Evolutionary conservation across 2,888 invertebrate genomes (phyloP).

Genomic region (Gibbula magus): DNA sequence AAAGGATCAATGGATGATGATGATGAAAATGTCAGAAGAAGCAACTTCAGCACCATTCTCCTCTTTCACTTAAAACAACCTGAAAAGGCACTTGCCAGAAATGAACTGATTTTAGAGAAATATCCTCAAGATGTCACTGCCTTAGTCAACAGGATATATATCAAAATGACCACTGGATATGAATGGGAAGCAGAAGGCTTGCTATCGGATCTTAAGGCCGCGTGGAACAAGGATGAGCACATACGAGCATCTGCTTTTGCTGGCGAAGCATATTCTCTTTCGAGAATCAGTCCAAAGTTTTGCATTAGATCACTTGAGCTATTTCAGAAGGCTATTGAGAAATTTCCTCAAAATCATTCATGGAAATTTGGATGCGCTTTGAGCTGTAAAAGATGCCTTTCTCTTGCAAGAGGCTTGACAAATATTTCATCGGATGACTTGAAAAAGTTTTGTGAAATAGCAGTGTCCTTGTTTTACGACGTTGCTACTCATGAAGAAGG

Average conservation of each 20-base stretch:
- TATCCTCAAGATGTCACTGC: not conserved
- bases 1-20: not conserved
- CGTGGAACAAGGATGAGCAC: no score
- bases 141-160: not conserved
- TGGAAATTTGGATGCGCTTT: not conserved
- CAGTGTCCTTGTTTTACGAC: not conserved
- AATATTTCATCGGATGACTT: not conserved
- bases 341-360: not conserved
- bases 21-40: not conserved
- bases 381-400: not conserved
- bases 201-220: not conserved
- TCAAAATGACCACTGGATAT: not conserved
- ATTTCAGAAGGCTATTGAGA: not conserved
- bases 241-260: not conserved
- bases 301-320: not conserved
- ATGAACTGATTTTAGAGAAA: not conserved
- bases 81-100: not conserved
- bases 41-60: not conserved
- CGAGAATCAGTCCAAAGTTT: not conserved
- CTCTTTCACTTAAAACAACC: not conserved
- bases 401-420: not conserved
- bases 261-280: not conserved
- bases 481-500: not conserved
- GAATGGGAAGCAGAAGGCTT: not conserved
- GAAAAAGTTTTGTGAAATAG: not conserved